Base-by-base conservation (phyloP, 2,797 vertebrate species). In the Alca torda region DNA sequence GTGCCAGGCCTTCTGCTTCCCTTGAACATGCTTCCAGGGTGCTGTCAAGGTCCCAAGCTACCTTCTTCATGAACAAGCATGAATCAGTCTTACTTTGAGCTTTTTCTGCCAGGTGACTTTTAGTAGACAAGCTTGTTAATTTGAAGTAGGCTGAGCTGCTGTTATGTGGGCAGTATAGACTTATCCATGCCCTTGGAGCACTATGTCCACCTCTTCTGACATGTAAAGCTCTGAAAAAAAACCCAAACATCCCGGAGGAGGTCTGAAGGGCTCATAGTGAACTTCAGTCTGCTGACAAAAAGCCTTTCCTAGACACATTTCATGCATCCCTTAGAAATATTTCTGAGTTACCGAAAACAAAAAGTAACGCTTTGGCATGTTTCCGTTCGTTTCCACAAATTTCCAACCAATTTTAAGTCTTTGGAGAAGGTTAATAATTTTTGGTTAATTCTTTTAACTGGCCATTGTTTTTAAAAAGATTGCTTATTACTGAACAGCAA, bases 311-410 rank as follows among this genome's bases (percentile, higher is more conserved):
- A 70, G 31, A 23, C 4, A 60, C 5, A 33, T 83, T 84, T 70
- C 9, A 15, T 20, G 10, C 6, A 56, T 12, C 10, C 3, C 28
- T 41, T 7, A 45, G n/a, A 74, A 92, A 77, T 68, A 77, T 41
- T 57, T 81, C 21, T 30, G 50, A 63, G 16, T 18, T 37, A 53
- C 7, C 0, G 2, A 70, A 89, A 57, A 3, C 0, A 1, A 59
- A 79, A 64, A 63, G 13, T 35, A 53, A 54, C 26, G 2, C 31
- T 81, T 69, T 35, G 14, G 4, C 17, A 18, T 8, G 3, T 53
- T 88, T 50, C 23, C 16, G 30, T 86, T 65, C 81, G 1, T 6
- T 87, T 87, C 17, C 51, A 61, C 7, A 73, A 25, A 33, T 65
- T 73, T 80, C 18, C 18, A 75, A 46, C 7, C 15, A 15, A 17